Conservation (phyloP, 2,113 vertebrate genomes). For the Mesitornis unicolor region DNA sequence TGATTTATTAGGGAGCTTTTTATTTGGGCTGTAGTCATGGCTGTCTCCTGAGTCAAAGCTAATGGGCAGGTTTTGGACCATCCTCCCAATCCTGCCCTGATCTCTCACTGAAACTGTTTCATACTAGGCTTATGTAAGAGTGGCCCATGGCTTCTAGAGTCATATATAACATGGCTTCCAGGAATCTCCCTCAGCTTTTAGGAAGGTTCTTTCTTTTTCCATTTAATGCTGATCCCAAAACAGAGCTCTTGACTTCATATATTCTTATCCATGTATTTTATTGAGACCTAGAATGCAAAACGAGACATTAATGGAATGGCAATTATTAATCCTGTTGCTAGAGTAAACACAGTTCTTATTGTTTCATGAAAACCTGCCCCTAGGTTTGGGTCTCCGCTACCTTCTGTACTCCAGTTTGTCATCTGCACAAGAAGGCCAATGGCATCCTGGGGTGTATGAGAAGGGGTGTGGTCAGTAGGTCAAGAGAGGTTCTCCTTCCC, state of each 20-base stretch:
- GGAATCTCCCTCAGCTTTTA: background rate
- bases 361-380: background rate
- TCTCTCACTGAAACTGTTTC: background rate
- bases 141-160: background rate
- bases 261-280: background rate
- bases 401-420: background rate
- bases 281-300: background rate
- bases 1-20: background rate
- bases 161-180: background rate
- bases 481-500: too few species aligned
- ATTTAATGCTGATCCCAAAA: background rate
- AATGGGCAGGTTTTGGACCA: background rate
- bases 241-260: background rate
- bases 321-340: background rate
- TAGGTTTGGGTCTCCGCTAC: background rate
- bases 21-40: background rate
- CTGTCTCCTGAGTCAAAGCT: background rate
- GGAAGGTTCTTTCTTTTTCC: background rate
- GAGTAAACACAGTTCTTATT: background rate
- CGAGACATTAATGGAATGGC: background rate
- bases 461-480: too few species aligned
- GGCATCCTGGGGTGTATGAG: too few species aligned
- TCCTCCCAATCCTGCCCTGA: background rate
- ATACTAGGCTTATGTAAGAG: background rate
- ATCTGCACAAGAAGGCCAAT: too few species aligned